phyloP scores from a whole-genome alignment of 2,888 invertebrate genomes.

The Plagiodera versicolora region DNA sequence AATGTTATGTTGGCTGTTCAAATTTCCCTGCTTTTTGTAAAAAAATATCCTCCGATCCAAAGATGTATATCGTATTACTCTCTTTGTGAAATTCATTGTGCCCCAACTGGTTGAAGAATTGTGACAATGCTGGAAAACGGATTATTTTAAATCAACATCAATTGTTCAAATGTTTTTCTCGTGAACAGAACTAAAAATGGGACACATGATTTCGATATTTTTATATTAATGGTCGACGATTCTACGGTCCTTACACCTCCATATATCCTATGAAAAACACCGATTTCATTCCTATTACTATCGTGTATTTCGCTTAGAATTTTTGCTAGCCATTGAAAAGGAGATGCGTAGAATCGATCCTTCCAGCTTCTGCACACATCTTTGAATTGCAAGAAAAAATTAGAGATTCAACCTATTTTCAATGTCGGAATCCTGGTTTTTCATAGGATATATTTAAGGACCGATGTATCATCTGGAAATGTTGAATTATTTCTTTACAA shows the following conservation, averaged over 20 bases:
- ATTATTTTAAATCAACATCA: background rate
- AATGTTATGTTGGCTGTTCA: slow-evolving; percentile 51
- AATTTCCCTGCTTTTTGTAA: slow-evolving; percentile 42
- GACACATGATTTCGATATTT: background rate
- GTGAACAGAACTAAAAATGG: background rate
- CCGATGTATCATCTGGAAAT: too few relatives aligned
- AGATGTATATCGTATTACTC: slow-evolving; percentile 11
- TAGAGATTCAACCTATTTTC: too few relatives aligned
- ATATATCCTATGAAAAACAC: background rate
- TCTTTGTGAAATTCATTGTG: background rate
- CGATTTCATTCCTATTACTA: too few relatives aligned
- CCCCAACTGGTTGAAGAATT: background rate
- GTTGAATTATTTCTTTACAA: slow-evolving; percentile 1
- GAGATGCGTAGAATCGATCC: too few relatives aligned
- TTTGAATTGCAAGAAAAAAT: too few relatives aligned
- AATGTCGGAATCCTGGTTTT: too few relatives aligned
- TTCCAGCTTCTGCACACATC: too few relatives aligned
- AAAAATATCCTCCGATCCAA: slow-evolving; percentile 35
- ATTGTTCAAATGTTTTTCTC: background rate
- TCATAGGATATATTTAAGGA: too few relatives aligned
- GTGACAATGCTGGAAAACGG: background rate
- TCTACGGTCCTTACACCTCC: background rate
- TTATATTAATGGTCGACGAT: background rate
- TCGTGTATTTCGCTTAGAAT: too few relatives aligned
- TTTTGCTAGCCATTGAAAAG: too few relatives aligned